Base-by-base conservation (phyloP, 2,888 invertebrate species). In the Sepiola atlantica region DNA sequence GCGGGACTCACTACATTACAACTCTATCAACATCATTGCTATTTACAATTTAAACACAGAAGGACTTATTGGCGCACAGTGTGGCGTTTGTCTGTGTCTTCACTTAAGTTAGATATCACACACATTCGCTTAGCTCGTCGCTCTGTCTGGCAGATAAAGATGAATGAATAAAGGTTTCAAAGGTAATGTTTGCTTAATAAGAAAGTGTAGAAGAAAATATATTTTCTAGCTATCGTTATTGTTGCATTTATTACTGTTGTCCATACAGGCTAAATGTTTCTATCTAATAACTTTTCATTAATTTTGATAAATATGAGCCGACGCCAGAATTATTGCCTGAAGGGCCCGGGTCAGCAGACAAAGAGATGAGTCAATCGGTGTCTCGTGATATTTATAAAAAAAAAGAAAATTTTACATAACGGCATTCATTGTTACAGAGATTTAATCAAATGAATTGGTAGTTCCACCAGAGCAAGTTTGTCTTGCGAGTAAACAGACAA, bases 121-220 rank as follows among this genome's bases (percentile, higher is more conserved):
- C 77, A n/a, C n/a, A 32, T 77, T 77, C n/a, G n/a, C 12, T 77
- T n/a, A 32, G 77, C 77, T 32, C 77, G 77, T 77, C 77, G 10
- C n/a, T 10, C n/a, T 77, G 77, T 77, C 77, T 77, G 77, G n/a
- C 77, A 77, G 77, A 77, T 77, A 77, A 77, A 77, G 77, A 77
- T 77, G 77, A 77, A 77, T 77, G 77, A 77, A 77, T 77, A 77
- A 77, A 77, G n/a, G 77, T 77, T 77, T 32, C 77, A 77, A 32
- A 77, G 77, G 77, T 77, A 77, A 77, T 77, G 77, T 77, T 77
- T 77, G 18, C 77, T n/a, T n/a, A n/a, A 77, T 77, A 77, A 77
- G 77, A 77, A n/a, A 77, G n/a, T 77, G 16, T 32, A 77, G 14
- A n/a, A n/a, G 77, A 77, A 77, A 77, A 77, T n/a, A 77, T n/a